Percentiles rank a stretch among this genome's conserved stretches.
These are phyloP conservation scores for Cyrtonyx montezumae DNA, from an alignment of 2,113 vertebrate species.

Conservation along the genomic window DNA sequence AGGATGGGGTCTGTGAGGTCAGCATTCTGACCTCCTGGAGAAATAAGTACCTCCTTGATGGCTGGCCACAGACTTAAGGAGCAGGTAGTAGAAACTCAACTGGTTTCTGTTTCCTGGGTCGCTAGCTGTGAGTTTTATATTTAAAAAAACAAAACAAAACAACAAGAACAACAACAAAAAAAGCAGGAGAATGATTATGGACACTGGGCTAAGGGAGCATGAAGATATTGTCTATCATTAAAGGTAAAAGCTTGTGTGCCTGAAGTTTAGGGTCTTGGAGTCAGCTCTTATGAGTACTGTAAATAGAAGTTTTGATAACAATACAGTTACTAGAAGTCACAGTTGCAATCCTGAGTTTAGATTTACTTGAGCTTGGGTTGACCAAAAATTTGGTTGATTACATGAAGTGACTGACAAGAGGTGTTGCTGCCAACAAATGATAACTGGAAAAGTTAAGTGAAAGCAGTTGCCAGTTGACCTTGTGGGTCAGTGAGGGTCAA, in stretches of 20 bases:
- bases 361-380: neutral
- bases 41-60: neutral
- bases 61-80: neutral
- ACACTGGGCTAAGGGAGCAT: accelerated
- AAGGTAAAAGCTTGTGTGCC: neutral
- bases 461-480: neutral
- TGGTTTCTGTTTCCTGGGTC: neutral
- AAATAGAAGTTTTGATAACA: neutral
- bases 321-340: neutral
- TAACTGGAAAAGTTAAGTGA: neutral
- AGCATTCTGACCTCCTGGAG: neutral
- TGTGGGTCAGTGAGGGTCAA: neutral
- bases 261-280: neutral
- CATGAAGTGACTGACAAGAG: neutral
- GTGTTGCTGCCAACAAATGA: neutral
- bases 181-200: neutral
- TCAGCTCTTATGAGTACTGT: neutral
- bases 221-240: neutral
- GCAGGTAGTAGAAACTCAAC: neutral
- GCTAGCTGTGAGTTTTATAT: neutral
- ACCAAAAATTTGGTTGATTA: neutral
- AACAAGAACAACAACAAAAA: too few relatives aligned
- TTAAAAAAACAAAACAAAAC: neutral
- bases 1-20: neutral
- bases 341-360: neutral